phyloP scores from a whole-genome alignment of 2,113 vertebrate species.

The Tyto alba region DNA sequence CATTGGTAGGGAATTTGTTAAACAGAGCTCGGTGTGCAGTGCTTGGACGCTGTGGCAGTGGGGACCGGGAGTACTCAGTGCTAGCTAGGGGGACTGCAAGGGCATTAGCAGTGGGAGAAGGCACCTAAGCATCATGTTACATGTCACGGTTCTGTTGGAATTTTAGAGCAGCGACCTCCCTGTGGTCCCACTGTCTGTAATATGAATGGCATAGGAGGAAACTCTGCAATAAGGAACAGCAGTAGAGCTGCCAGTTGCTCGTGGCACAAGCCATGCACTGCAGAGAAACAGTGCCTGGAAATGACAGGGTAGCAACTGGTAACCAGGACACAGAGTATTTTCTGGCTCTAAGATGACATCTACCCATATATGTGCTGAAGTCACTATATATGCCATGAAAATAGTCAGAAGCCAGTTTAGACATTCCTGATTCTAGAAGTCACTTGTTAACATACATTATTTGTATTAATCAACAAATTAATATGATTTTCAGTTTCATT shows the following conservation, averaged over 20 bases:
- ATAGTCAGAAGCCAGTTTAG: not conserved
- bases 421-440: not conserved
- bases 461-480: not conserved
- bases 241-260: not conserved
- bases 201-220: not conserved
- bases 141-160: not conserved
- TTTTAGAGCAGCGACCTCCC: not conserved
- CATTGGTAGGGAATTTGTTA: not conserved
- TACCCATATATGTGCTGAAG: not conserved
- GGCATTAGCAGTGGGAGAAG: not conserved
- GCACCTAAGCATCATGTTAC: fast-evolving
- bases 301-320: not conserved
- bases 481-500: not conserved
- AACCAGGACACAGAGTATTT: not conserved
- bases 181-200: not conserved
- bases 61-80: not conserved
- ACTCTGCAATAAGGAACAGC: not conserved
- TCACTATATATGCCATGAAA: not conserved
- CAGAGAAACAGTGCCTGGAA: not conserved
- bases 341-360: not conserved
- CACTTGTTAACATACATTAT: not conserved
- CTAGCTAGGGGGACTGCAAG: not conserved
- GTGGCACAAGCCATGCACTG: not conserved
- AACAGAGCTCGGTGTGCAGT: no score
- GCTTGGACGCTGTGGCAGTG: not conserved